Conservation (phyloP, 2,888 invertebrate species). For the Ommatoiulus sabulosus region DNA sequence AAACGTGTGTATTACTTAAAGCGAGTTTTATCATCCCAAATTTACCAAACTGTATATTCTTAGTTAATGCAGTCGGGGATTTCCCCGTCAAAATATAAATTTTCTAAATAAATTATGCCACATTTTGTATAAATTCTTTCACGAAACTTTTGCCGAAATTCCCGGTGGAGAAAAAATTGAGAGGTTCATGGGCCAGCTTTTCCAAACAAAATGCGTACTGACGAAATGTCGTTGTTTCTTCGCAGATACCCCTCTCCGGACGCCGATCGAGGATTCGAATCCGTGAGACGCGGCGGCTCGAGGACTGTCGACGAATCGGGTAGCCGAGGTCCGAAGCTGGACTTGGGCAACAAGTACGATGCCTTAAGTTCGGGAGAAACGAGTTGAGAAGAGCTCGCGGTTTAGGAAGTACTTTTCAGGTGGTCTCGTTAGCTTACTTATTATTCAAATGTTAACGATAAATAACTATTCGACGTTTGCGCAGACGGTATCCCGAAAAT, state of each 20-base stretch:
- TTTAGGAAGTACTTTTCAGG: conserved; percentile 2
- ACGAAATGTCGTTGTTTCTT: background rate
- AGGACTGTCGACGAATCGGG: conserved; percentile 54
- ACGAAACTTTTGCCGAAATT: too few relatives aligned
- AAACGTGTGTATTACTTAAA: too few relatives aligned
- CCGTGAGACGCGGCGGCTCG: conserved; percentile 58
- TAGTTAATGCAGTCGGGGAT: too few relatives aligned
- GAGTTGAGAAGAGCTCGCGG: conserved; percentile 56
- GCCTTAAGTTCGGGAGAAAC: conserved; percentile 72
- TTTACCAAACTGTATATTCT: too few relatives aligned
- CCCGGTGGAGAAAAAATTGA: too few relatives aligned
- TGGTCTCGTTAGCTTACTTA: conserved; percentile 50
- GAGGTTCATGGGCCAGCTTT: too few relatives aligned
- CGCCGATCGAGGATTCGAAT: conserved; percentile 58
- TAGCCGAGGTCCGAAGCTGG: conserved; percentile 70
- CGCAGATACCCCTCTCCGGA: conserved; percentile 14
- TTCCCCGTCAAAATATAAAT: too few relatives aligned
- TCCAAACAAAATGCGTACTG: too few relatives aligned
- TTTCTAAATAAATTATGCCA: too few relatives aligned
- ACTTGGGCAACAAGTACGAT: conserved; percentile 76
- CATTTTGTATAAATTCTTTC: too few relatives aligned
- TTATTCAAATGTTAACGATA: conserved; percentile 50
- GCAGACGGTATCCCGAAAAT: background rate
- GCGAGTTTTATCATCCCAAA: too few relatives aligned
- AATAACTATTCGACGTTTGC: background rate